Evolutionary conservation across 2,888 invertebrate species (phyloP), one percentile per base, ranked within the genome.

Genomic region (Chrysolina americana): DNA sequence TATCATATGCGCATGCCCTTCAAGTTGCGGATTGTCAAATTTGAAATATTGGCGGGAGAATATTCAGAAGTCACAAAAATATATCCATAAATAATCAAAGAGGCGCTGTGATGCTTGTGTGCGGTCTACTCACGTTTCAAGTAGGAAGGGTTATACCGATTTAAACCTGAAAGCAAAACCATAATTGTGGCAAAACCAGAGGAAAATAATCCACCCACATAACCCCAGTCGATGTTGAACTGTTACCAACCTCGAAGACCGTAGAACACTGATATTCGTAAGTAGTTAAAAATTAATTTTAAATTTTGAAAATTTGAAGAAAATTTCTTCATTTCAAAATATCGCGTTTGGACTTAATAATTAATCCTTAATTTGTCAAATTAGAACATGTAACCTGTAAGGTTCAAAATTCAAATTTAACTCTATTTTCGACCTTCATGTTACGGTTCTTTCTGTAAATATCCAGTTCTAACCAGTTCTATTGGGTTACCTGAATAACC

Each of bases 401-500:
- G n/a, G 15, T 36, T 19, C n/a, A n/a, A n/a, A n/a, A n/a, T 59
- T n/a, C 5, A 23, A 56, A 3, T 56, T 36, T 1, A 59, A 59
- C 23, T 23, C 3, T 36, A 9, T n/a, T 59, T 63, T 65, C 65
- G 65, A 53, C 56, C 48, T 64, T 71, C 47, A 1, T 44, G 59
- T 71, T 71, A 65, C 41, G 65, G 65, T 72, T 71, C 56, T 65
- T 56, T 71, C 44, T 44, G 44, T 65, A 53, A 50, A 79, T 79
- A 84, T 83, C 86, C 81, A 83, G 86, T 85, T 86, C 77, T 76
- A 86, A 85, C 86, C 83, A 84, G 86, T 85, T 85, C 72, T 76
- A 75, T 81, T 83, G 81, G 77, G 82, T 83, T 80, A 81, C 81
- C 80, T 83, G 81, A 76, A 78, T 79, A 83, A 85, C 85, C 80